Conservation (phyloP, 2,797 vertebrate genomes). For the Platalea minor region DNA sequence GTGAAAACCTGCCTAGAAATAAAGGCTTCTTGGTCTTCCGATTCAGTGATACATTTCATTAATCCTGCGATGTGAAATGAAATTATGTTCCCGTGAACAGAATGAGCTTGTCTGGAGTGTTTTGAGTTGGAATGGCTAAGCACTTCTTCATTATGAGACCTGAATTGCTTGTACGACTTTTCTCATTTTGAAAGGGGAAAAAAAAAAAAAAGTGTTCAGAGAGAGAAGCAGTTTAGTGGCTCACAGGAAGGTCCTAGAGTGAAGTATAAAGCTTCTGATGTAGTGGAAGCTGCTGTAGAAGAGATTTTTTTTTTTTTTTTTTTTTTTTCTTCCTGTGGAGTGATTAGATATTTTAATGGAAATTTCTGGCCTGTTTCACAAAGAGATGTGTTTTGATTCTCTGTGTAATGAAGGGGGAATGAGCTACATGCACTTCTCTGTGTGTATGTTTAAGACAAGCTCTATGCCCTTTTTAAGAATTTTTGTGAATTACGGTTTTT, state of each 20-base stretch:
- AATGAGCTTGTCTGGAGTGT: not conserved
- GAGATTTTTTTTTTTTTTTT: not conserved
- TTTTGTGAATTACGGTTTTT: not conserved
- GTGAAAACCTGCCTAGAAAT: not conserved
- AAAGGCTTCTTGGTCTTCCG: not conserved
- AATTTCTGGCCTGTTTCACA: not conserved
- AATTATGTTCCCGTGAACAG: not conserved
- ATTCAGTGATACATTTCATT: not conserved
- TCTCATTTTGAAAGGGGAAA: not conserved
- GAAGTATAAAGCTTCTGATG: not conserved
- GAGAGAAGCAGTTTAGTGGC: not conserved
- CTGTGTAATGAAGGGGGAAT: not conserved
- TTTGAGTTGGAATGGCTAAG: not conserved
- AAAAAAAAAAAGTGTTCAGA: not conserved
- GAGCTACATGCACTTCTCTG: not conserved
- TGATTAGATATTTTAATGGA: not conserved
- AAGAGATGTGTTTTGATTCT: not conserved
- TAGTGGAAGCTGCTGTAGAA: not conserved
- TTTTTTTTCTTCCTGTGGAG: not conserved
- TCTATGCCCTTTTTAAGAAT: not conserved
- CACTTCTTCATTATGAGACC: not conserved
- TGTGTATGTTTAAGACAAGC: not conserved
- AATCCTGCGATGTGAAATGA: conserved; percentile 1
- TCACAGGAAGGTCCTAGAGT: not conserved
- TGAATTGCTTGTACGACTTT: not conserved